Evolutionary conservation across 1,140 invertebrate species (phyloP).

Genomic region (Aleiodes sp.): DNA sequence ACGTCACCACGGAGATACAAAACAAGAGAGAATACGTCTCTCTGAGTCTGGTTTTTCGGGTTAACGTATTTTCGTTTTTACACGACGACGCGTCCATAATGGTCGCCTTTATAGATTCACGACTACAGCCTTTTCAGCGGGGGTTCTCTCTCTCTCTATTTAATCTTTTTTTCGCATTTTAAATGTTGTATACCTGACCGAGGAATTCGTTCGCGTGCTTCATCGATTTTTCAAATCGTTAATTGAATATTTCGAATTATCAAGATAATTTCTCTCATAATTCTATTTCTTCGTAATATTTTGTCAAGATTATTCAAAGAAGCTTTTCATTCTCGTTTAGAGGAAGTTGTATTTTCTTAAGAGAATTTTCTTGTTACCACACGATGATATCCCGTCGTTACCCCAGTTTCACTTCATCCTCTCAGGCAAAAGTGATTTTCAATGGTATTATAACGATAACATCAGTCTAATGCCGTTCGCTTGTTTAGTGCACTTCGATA

Average conservation of each 20-base stretch:
- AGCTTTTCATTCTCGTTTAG: too few species aligned
- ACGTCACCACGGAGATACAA: constrained; percentile 46
- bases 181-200: constrained; percentile 22
- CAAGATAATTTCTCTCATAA: neutral
- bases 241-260: constrained; percentile 1
- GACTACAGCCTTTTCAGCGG: constrained; percentile 30
- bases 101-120: constrained; percentile 34
- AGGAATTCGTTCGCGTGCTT: constrained; percentile 28
- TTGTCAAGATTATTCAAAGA: too few species aligned
- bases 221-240: constrained; percentile 3
- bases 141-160: constrained; percentile 21
- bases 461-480: constrained; percentile 29
- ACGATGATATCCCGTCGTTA: neutral
- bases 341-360: neutral
- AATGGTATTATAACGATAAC: constrained; percentile 25
- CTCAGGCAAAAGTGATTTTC: constrained; percentile 33
- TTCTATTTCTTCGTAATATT: too few species aligned
- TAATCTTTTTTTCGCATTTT: constrained; percentile 22
- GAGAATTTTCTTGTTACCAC: constrained; percentile 19
- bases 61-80: constrained; percentile 37
- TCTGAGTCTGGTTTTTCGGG: constrained; percentile 29
- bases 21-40: constrained; percentile 29
- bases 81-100: constrained; percentile 36
- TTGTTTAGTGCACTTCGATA: constrained; percentile 20
- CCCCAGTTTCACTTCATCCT: neutral